phyloP scores from a whole-genome alignment of 2,888 invertebrate genomes.

The Stegophylla sp. region DNA sequence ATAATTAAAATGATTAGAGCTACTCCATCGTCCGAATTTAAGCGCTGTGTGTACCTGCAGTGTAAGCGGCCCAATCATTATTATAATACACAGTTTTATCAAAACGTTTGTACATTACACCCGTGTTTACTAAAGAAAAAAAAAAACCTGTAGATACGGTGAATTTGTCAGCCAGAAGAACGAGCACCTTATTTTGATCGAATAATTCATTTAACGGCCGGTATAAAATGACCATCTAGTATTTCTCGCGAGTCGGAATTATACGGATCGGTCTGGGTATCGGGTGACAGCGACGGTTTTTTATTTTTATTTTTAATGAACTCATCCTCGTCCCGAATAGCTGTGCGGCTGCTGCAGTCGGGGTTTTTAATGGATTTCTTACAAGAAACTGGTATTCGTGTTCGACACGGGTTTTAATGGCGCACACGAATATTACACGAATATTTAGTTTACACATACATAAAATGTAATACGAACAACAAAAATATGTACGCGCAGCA shows the following conservation, averaged over 20 bases:
- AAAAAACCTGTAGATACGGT: too few relatives aligned
- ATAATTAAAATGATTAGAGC: too few relatives aligned
- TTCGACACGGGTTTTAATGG: constrained; percentile 55
- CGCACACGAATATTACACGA: constrained; percentile 47
- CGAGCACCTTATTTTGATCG: background rate
- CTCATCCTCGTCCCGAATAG: constrained; percentile 44
- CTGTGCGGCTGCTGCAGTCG: too few relatives aligned
- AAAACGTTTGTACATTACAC: background rate
- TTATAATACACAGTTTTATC: background rate
- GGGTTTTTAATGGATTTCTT: constrained; percentile 49
- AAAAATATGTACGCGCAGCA: background rate
- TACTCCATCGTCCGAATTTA: too few relatives aligned
- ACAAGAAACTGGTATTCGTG: constrained; percentile 55
- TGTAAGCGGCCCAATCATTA: too few relatives aligned
- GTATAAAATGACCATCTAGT: constrained; percentile 1
- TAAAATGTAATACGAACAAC: background rate
- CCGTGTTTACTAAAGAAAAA: background rate
- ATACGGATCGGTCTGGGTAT: constrained; percentile 28
- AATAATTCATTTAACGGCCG: background rate
- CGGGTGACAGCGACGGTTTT: constrained; percentile 29
- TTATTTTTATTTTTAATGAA: constrained; percentile 54
- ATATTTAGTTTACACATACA: constrained; percentile 15
- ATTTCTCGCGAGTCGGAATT: constrained; percentile 24
- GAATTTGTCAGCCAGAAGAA: background rate
- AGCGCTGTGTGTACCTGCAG: too few relatives aligned